Evolutionary conservation across 2,797 vertebrate genomes (phyloP).

Genomic region (Pseudomugil gertrudae): DNA sequence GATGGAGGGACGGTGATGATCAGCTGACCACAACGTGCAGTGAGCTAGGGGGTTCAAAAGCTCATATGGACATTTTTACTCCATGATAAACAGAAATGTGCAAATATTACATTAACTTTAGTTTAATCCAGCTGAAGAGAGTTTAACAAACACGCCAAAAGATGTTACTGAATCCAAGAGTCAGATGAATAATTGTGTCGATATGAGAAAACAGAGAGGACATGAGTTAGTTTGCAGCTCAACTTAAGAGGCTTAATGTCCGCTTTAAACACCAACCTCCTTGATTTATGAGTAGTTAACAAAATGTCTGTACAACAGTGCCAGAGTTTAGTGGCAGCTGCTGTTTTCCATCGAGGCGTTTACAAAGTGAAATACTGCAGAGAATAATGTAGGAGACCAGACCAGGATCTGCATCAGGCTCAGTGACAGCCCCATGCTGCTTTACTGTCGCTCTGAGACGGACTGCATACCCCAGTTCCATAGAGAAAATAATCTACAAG

Average conservation of each 20-base stretch:
- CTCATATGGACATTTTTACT: no score
- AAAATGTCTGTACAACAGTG: slow-evolving; percentile 48
- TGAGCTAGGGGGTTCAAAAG: no score
- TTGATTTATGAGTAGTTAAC: slow-evolving; percentile 19
- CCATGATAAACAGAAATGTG: no score
- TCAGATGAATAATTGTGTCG: slow-evolving; percentile 6
- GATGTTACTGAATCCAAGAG: background rate
- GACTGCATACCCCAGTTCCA: background rate
- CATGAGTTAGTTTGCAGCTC: slow-evolving; percentile 17
- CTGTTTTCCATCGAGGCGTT: slow-evolving; percentile 21
- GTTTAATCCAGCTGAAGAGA: background rate
- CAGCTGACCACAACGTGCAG: no score
- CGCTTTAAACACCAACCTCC: slow-evolving; percentile 18
- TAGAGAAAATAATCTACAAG: no score
- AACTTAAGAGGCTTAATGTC: slow-evolving; percentile 23
- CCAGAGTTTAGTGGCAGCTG: slow-evolving; percentile 26
- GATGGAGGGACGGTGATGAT: no score
- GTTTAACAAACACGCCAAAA: background rate
- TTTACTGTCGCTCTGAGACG: slow-evolving; percentile 12
- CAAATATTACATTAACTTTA: background rate
- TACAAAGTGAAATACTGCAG: slow-evolving; percentile 28
- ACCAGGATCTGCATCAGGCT: slow-evolving; percentile 2
- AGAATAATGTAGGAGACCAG: slow-evolving; percentile 7
- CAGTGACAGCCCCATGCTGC: background rate
- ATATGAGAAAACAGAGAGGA: background rate